Evolutionary conservation across 1,140 invertebrate species (phyloP).

Genomic region (Atta cephalotes): DNA sequence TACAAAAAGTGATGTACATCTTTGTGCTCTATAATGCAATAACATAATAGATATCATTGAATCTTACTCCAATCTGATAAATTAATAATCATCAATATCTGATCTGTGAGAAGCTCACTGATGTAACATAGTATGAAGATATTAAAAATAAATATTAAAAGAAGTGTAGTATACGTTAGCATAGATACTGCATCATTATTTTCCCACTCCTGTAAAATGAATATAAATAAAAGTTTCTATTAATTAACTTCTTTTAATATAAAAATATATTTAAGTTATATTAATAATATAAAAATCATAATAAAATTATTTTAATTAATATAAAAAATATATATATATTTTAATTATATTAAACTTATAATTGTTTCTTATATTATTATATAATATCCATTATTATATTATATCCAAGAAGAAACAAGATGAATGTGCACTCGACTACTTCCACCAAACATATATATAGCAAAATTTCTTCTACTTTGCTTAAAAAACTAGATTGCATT

Average conservation of each 20-base stretch:
- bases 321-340: too few relatives aligned
- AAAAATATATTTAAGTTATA: too few relatives aligned
- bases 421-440: too few relatives aligned
- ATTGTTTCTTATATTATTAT: too few relatives aligned
- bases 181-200: constrained; percentile 38
- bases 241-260: background rate
- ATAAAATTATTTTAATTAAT: too few relatives aligned
- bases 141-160: constrained; percentile 67
- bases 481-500: too few relatives aligned
- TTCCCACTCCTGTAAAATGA: constrained; percentile 71
- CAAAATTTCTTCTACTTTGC: too few relatives aligned
- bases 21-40: constrained; percentile 13
- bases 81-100: constrained; percentile 50
- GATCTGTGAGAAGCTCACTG: constrained; percentile 67
- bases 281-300: too few relatives aligned
- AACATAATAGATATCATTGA: background rate
- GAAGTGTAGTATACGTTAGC: constrained; percentile 47
- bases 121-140: constrained; percentile 75
- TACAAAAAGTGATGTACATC: constrained; percentile 49
- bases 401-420: too few relatives aligned
- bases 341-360: too few relatives aligned
- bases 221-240: constrained; percentile 3
- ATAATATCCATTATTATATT: too few relatives aligned
- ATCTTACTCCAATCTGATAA: background rate
- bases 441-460: too few relatives aligned